A percentile compares a stretch with the other conserved stretches of the same genome.
Evolutionary conservation across 2,888 invertebrate species (phyloP).

Genomic region (Lydus trimaculatus): DNA sequence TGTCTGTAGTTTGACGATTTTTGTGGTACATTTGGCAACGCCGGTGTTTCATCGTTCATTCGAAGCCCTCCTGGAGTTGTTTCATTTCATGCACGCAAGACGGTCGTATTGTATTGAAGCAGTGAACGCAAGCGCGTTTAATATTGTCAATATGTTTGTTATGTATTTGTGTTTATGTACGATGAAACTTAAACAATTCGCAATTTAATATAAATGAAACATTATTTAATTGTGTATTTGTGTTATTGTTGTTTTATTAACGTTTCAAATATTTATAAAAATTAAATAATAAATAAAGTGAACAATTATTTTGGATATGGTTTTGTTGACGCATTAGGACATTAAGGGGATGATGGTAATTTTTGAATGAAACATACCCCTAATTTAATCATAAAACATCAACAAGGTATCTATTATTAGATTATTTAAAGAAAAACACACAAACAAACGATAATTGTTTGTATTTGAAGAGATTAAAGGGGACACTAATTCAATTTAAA

Average conservation of each 20-base stretch:
- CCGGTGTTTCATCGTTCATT: not conserved
- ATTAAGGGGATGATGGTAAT: not conserved
- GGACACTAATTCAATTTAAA: not conserved
- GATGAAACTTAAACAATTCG: conserved; percentile 25
- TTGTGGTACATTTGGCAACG: not conserved
- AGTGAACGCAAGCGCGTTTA: conserved; percentile 43
- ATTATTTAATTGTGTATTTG: conserved; percentile 14
- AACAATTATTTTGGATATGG: not conserved
- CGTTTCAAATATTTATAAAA: no score
- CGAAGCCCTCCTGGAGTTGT: not conserved
- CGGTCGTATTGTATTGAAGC: not conserved
- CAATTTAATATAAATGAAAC: conserved; percentile 24
- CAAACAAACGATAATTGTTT: not conserved
- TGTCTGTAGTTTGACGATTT: no score
- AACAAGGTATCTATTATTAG: not conserved
- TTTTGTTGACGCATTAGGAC: not conserved
- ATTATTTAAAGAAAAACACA: not conserved
- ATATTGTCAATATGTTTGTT: conserved; percentile 46
- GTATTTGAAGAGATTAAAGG: not conserved
- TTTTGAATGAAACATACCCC: not conserved
- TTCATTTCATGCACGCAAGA: not conserved
- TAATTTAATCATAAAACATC: not conserved
- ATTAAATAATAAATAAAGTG: not conserved
- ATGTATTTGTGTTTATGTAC: conserved; percentile 36
- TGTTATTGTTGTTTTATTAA: conserved; percentile 21